A percentile compares a stretch with the other conserved stretches of the same genome.
Conservation (phyloP, 1,140 invertebrate species). For the Metopolophium dirhodum region DNA sequence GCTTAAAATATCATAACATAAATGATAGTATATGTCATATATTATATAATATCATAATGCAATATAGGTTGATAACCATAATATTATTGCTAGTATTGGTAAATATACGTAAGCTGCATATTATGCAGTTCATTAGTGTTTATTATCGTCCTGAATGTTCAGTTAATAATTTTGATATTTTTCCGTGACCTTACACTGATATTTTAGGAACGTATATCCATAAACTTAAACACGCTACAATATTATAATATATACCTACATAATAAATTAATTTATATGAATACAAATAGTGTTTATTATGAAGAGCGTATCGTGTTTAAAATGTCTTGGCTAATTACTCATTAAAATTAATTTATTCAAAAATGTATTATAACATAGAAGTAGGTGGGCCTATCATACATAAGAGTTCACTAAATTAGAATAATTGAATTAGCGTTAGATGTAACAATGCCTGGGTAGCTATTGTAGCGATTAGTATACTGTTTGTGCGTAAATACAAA, state of each 20-base stretch:
- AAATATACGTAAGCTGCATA: not conserved
- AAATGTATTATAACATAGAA: not conserved
- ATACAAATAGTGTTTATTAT: slow-evolving; percentile 10
- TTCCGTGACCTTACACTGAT: not conserved
- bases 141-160: not conserved
- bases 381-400: not conserved
- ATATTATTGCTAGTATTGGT: not conserved
- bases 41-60: not conserved
- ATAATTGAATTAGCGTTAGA: not conserved
- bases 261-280: not conserved
- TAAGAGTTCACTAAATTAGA: not conserved
- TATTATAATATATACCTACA: too few species aligned
- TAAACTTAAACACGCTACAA: not conserved
- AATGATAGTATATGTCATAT: too few species aligned
- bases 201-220: not conserved
- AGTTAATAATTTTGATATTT: not conserved
- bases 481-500: not conserved
- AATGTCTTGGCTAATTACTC: not conserved
- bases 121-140: not conserved
- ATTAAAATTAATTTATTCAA: slow-evolving; percentile 1
- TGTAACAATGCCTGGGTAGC: not conserved
- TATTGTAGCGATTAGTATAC: not conserved
- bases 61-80: not conserved
- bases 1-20: not conserved
- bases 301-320: not conserved